phyloP scores from a whole-genome alignment of 2,113 vertebrate species.

The Microtus pennsylvanicus region DNA sequence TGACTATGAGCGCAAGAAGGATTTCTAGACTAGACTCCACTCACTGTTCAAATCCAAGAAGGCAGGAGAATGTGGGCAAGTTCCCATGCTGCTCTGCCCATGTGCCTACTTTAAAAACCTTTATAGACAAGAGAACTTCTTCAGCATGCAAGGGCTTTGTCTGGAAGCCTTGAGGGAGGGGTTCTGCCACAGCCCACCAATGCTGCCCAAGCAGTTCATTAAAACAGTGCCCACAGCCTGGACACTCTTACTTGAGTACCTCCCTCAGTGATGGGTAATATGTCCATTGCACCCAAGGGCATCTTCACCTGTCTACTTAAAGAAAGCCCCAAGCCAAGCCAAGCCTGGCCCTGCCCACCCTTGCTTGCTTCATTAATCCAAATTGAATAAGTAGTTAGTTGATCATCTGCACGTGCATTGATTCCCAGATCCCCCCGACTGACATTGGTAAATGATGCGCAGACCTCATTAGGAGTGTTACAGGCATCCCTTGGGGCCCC shows the following conservation, averaged over 20 bases:
- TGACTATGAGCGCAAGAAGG: fast-evolving
- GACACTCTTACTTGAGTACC: neutral
- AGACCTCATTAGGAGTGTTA: neutral
- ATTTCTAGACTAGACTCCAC: neutral
- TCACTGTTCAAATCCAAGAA: neutral
- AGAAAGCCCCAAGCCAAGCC: neutral
- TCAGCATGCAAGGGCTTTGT: neutral
- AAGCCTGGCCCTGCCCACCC: neutral
- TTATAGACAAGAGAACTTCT: fast-evolving
- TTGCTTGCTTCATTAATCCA: neutral
- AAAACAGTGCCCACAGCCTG: fast-evolving
- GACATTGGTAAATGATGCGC: neutral
- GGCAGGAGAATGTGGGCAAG: fast-evolving
- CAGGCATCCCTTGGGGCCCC: neutral
- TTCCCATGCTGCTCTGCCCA: fast-evolving
- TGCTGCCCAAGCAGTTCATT: neutral
- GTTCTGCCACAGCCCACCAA: neutral
- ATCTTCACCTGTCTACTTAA: slow-evolving; percentile 44
- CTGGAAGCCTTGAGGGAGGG: neutral
- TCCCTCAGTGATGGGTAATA: fast-evolving
- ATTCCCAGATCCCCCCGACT: neutral
- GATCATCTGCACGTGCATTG: neutral
- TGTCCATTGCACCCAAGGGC: fast-evolving
- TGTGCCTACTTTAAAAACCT: neutral
- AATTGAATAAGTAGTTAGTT: slow-evolving; percentile 50